Percentiles rank a stretch among this genome's conserved stretches.
phyloP scores from a whole-genome alignment of 1,140 invertebrate genomes.

The Conus betulinus region DNA sequence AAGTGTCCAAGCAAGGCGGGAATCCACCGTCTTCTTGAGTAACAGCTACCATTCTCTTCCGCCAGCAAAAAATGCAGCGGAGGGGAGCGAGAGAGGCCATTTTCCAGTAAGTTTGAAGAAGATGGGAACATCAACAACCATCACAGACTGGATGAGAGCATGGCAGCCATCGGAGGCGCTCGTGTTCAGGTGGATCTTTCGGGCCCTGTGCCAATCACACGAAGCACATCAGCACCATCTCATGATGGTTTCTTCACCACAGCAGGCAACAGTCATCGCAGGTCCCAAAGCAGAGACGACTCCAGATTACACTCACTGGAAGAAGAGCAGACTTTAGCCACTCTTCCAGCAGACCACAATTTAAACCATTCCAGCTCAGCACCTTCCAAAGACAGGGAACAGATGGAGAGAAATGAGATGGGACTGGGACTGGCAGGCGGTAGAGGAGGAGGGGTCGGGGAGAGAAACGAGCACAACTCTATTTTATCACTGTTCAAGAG shows the following conservation, averaged over 20 bases:
- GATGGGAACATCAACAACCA: constrained; percentile 19
- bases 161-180: not conserved
- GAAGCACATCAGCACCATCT: constrained; percentile 2
- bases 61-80: constrained; percentile 26
- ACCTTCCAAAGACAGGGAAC: not conserved
- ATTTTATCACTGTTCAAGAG: not conserved
- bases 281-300: constrained; percentile 17
- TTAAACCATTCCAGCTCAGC: constrained; percentile 29
- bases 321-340: not conserved
- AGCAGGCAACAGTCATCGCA: not conserved
- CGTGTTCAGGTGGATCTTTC: constrained; percentile 32
- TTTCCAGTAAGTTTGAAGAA: constrained; percentile 6
- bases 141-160: not conserved
- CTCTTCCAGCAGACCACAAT: not conserved
- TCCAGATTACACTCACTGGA: not conserved
- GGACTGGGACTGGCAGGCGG: not conserved
- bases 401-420: not conserved
- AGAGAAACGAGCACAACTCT: not conserved
- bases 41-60: constrained; percentile 51
- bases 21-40: constrained; percentile 48
- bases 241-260: constrained; percentile 20
- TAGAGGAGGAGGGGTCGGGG: not conserved
- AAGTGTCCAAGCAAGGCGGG: constrained; percentile 51
- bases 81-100: constrained; percentile 7
- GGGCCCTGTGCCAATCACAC: constrained; percentile 17